phyloP scores from a whole-genome alignment of 1,140 invertebrate species.

The Aculops lycopersici region DNA sequence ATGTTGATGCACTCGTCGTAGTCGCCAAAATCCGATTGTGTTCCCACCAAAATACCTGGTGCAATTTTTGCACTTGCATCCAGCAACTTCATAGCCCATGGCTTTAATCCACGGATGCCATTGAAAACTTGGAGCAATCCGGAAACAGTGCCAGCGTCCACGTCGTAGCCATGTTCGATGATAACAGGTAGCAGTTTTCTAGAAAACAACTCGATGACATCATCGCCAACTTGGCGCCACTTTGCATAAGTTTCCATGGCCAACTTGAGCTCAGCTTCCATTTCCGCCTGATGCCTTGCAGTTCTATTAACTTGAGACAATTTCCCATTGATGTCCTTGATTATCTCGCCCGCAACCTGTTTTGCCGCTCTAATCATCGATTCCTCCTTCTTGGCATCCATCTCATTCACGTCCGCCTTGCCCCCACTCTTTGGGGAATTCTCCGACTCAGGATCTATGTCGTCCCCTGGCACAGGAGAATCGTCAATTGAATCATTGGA shows the following conservation, averaged over 20 bases:
- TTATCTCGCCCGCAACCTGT: background rate
- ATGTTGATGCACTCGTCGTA: slow-evolving; percentile 6
- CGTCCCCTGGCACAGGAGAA: background rate
- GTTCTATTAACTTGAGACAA: too few relatives aligned
- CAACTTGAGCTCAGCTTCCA: too few relatives aligned
- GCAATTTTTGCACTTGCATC: background rate
- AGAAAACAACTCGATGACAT: background rate
- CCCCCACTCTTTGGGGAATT: background rate
- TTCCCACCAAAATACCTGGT: slow-evolving; percentile 1
- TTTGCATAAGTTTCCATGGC: background rate
- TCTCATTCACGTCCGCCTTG: background rate
- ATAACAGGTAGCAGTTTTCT: background rate
- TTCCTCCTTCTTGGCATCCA: background rate
- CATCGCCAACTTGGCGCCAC: background rate
- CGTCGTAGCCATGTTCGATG: background rate
- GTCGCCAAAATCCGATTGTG: slow-evolving; percentile 6
- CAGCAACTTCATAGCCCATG: background rate
- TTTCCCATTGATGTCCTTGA: too few relatives aligned
- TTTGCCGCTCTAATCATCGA: background rate
- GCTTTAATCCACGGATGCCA: background rate
- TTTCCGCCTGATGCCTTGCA: too few relatives aligned
- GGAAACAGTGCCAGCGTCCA: background rate
- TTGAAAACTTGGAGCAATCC: background rate
- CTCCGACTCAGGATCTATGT: background rate
- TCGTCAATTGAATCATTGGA: background rate